Conservation (phyloP, 1,140 invertebrate species). For the Trigoniulus corallinus region DNA sequence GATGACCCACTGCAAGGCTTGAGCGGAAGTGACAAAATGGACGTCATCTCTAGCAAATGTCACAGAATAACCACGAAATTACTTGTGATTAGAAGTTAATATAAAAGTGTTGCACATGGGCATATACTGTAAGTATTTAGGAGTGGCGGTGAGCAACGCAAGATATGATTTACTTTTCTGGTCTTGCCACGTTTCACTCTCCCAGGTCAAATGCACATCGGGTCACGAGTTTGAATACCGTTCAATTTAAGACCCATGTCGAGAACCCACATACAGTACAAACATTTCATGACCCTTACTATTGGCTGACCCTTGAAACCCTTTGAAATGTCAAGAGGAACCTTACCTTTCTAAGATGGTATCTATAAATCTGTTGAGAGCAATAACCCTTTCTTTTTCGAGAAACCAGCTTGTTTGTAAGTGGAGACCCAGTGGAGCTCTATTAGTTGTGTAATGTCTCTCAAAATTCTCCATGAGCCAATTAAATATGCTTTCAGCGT, state of each 20-base stretch:
- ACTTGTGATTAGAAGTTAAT: background rate
- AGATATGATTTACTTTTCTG: no score
- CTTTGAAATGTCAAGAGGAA: no score
- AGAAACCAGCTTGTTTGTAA: constrained; percentile 93
- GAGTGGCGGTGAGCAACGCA: no score
- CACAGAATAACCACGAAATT: background rate
- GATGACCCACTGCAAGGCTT: constrained; percentile 76
- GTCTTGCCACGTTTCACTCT: no score
- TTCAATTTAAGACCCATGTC: no score
- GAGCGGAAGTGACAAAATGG: constrained; percentile 77
- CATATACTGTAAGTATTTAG: no score
- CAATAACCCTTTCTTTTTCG: constrained; percentile 63
- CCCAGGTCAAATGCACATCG: no score
- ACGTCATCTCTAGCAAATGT: constrained; percentile 52
- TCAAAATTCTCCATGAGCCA: constrained; percentile 84
- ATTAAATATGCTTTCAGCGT: constrained; percentile 67
- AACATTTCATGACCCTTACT: no score
- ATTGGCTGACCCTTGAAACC: no score
- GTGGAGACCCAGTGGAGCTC: constrained; percentile 82
- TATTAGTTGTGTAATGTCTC: constrained; percentile 65
- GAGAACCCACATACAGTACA: no score
- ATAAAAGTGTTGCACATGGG: no score
- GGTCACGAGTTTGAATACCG: no score
- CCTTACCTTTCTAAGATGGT: constrained; percentile 59
- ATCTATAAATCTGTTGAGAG: constrained; percentile 70